These are phyloP conservation scores for Hassar affinis DNA, from an alignment of 2,113 vertebrate genomes.

Conservation along the genomic window DNA sequence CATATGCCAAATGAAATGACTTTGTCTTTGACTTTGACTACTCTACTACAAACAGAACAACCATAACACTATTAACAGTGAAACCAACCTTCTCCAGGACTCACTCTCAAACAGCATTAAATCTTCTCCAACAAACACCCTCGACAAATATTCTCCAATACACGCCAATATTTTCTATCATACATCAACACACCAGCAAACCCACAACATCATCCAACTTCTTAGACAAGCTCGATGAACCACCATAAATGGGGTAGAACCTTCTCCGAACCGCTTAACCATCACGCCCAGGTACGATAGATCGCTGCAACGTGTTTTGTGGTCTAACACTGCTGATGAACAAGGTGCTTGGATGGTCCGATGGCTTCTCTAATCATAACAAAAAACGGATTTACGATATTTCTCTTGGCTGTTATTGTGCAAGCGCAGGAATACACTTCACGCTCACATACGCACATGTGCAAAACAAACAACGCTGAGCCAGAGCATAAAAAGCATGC, in stretches of 20 bases:
- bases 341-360: conserved; percentile 5
- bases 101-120: not conserved
- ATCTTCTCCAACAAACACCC: not conserved
- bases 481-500: conserved; percentile 40
- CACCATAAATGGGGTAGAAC: not conserved
- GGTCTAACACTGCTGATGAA: not conserved
- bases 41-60: too few relatives aligned
- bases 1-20: not conserved
- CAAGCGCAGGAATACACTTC: not conserved
- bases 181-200: not conserved
- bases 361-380: conserved; percentile 4
- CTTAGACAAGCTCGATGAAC: not conserved
- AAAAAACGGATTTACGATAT: conserved; percentile 5
- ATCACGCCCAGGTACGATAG: not conserved
- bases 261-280: not conserved
- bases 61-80: not conserved
- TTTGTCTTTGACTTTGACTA: too few relatives aligned
- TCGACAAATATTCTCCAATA: not conserved
- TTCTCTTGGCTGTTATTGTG: conserved; percentile 3
- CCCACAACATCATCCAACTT: not conserved
- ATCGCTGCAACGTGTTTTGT: not conserved
- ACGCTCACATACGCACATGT: not conserved
- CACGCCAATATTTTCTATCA: not conserved
- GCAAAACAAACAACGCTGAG: conserved; percentile 25
- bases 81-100: not conserved